Base-by-base conservation (phyloP, 1,140 invertebrate species). In the Adelges cooleyi region DNA sequence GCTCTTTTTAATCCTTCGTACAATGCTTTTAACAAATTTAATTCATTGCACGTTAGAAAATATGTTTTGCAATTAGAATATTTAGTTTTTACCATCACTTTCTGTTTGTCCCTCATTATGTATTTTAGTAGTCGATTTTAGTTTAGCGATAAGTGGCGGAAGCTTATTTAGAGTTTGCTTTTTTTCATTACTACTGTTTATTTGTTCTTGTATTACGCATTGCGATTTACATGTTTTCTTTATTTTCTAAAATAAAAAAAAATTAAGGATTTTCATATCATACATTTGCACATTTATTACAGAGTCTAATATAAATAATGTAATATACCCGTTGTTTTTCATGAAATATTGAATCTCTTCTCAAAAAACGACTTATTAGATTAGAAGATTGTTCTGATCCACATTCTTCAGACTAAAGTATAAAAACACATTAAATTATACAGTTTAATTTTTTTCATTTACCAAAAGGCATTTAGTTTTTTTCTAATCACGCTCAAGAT, bases 1-100 rank as follows among this genome's bases (percentile, higher is more conserved):
- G 85, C 86, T 67, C 85, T 77, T 73, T 87, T 87, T 67, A 90
- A 74, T 27, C 86, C 84, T 73, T 89, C 87, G 69, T 87, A 85
- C 56, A 86, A 74, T 70, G 84, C 82, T 83, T 67, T 33, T 33
- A 33, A 33, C 11, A 33, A 33, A 33, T 6, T 33, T 33, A 6
- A 33, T 33, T 33, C 5, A 11, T 33, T 6, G 11, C 5, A 33
- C 11, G 11, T 11, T 6, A 33, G 11, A 5, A 33, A 33, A 33
- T 6, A 33, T 33, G 5, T 33, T 33, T 33, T 33, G 11, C 29
- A 33, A 33, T 5, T 33, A 33, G 11, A 6, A 33, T 33, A 33
- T 6, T 33, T 33, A 33, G 11, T 33, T 66, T 71, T 77, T 73
- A 84, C 83, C 83, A 74, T 85, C 83, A 73, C 83, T 85, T 72